phyloP scores from a whole-genome alignment of 92 coral and sea anemone species.

The Epizoanthus illoricatus region DNA sequence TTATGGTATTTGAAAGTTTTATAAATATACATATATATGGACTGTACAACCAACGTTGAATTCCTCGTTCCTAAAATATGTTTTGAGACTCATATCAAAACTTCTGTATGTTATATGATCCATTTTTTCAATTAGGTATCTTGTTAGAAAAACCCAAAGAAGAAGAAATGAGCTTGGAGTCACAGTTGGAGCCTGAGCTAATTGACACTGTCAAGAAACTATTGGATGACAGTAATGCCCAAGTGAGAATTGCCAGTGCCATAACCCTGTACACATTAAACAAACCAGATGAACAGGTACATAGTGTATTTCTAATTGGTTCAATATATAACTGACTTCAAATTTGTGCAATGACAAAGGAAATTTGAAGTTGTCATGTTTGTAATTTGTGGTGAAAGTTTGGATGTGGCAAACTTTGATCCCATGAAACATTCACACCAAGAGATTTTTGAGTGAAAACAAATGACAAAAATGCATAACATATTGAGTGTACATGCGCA shows the following conservation, averaged over 20 bases:
- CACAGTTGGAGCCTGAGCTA: conserved; percentile 82
- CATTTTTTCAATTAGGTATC: conserved; percentile 53
- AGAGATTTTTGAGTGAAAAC: no score
- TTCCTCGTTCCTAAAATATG: background rate
- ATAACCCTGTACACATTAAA: conserved; percentile 83
- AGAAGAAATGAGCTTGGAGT: conserved; percentile 55
- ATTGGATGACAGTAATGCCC: conserved; percentile 76
- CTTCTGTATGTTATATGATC: background rate
- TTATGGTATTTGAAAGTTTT: background rate
- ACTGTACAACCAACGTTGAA: background rate
- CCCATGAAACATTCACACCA: no score
- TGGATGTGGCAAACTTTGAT: no score
- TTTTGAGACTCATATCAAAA: background rate
- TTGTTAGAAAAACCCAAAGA: conserved; percentile 64
- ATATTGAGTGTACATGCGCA: no score
- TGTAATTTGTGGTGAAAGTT: no score
- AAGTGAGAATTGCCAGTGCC: conserved; percentile 92
- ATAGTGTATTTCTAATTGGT: background rate
- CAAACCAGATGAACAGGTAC: conserved; percentile 73
- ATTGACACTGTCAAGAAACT: conserved; percentile 68
- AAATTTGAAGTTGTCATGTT: no score
- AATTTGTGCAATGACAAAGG: no score
- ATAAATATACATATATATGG: background rate
- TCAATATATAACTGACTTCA: no score
- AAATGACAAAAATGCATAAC: no score